phyloP scores from a whole-genome alignment of 2,888 invertebrate genomes.

The Apodemia duryi region DNA sequence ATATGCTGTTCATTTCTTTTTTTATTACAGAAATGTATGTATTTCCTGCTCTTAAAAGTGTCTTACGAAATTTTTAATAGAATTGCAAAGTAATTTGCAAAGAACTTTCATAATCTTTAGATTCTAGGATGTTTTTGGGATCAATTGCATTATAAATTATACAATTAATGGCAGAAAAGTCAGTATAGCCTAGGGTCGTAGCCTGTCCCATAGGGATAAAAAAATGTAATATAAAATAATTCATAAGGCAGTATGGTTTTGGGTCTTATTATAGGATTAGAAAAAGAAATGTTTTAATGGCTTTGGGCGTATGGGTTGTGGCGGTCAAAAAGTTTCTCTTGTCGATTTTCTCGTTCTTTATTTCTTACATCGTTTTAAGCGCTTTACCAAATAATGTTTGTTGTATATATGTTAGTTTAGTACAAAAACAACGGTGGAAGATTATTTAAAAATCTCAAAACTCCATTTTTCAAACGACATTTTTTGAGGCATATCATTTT shows the following conservation, averaged over 20 bases:
- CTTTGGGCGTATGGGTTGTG: not conserved
- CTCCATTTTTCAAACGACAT: conserved; percentile 18
- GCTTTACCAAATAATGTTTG: conserved; percentile 71
- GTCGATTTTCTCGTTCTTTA: conserved; percentile 25
- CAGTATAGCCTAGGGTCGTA: not conserved
- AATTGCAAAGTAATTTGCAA: not conserved
- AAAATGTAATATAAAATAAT: not conserved
- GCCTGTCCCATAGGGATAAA: not conserved
- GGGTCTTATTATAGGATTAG: no score
- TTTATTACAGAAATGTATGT: not conserved
- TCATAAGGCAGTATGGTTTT: no score
- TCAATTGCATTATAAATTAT: not conserved
- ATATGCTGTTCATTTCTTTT: not conserved
- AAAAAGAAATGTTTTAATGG: not conserved
- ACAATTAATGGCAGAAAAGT: not conserved
- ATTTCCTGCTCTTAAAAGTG: not conserved
- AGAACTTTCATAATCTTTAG: not conserved
- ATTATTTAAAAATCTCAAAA: conserved; percentile 33
- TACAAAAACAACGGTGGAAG: conserved; percentile 73
- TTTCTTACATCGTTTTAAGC: conserved; percentile 40
- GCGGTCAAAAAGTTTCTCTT: conserved; percentile 7
- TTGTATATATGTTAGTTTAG: conserved; percentile 73
- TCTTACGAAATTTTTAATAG: not conserved
- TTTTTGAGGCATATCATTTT: conserved; percentile 26
- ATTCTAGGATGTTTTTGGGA: conserved; percentile 1